Conservation (phyloP, 2,888 invertebrate species). For the Abscondita cerata region DNA sequence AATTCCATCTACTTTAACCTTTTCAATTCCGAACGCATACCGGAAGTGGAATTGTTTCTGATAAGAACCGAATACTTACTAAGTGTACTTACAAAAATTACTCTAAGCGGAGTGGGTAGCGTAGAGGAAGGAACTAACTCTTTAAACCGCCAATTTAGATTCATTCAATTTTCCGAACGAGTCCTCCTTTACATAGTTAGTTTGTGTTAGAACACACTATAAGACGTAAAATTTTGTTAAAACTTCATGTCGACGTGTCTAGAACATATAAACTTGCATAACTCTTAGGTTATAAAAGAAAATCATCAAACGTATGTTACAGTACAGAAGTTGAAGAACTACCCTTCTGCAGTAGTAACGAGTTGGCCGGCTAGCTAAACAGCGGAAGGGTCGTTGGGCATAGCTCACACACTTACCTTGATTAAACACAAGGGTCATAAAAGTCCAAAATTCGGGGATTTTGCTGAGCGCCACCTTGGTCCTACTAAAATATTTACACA, state of each 20-base stretch:
- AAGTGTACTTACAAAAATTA: slow-evolving; percentile 29
- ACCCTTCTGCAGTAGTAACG: no score
- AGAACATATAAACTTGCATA: background rate
- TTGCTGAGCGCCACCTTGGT: no score
- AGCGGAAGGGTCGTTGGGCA: no score
- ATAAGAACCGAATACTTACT: slow-evolving; percentile 11
- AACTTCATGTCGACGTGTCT: slow-evolving; percentile 13
- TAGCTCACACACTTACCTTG: no score
- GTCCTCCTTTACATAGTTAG: background rate
- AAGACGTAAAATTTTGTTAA: background rate
- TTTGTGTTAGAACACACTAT: slow-evolving; percentile 2
- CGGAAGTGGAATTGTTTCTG: slow-evolving; percentile 18
- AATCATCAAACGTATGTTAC: background rate
- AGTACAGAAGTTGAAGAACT: no score
- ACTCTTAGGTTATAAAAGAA: background rate
- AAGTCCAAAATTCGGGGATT: no score
- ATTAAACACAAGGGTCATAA: no score
- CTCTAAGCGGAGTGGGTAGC: slow-evolving; percentile 15
- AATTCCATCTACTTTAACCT: slow-evolving; percentile 15
- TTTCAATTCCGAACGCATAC: slow-evolving; percentile 19
- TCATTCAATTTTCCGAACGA: slow-evolving; percentile 21
- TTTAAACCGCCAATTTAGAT: slow-evolving; percentile 20
- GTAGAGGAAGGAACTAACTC: slow-evolving; percentile 8
- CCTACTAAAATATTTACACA: no score
- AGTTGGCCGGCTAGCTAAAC: no score